phyloP scores from a whole-genome alignment of 2,888 invertebrate species.

The Epinotia demarniana region DNA sequence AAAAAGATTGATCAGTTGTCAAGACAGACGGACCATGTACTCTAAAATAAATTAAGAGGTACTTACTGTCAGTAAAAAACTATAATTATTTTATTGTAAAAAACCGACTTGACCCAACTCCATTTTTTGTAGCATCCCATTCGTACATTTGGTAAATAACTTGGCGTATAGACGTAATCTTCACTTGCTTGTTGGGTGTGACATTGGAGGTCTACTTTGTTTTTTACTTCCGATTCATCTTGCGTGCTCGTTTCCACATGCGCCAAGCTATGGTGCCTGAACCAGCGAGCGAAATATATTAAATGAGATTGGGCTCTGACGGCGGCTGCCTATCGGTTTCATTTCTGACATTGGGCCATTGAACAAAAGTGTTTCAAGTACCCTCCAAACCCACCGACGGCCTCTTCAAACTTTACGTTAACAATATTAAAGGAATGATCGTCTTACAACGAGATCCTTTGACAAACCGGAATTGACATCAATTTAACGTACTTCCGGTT shows the following conservation, averaged over 20 bases:
- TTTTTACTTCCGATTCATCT: neutral
- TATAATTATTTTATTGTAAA: neutral
- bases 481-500: conserved; percentile 17
- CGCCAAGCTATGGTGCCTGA: neutral
- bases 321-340: neutral
- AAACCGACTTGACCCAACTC: neutral
- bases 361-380: no score
- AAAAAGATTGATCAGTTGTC: neutral
- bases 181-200: neutral
- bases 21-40: neutral
- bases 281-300: neutral
- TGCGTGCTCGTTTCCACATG: neutral
- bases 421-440: neutral
- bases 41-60: neutral
- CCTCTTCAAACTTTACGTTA: neutral
- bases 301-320: neutral
- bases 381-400: neutral
- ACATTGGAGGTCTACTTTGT: neutral
- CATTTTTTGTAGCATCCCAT: neutral
- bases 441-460: neutral
- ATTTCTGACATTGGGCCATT: neutral
- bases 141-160: neutral
- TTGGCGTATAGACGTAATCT: neutral
- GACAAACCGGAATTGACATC: neutral
- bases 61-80: neutral